Evolutionary conservation across 2,797 vertebrate species (phyloP).

Genomic region (Tamandua tetradactyla): DNA sequence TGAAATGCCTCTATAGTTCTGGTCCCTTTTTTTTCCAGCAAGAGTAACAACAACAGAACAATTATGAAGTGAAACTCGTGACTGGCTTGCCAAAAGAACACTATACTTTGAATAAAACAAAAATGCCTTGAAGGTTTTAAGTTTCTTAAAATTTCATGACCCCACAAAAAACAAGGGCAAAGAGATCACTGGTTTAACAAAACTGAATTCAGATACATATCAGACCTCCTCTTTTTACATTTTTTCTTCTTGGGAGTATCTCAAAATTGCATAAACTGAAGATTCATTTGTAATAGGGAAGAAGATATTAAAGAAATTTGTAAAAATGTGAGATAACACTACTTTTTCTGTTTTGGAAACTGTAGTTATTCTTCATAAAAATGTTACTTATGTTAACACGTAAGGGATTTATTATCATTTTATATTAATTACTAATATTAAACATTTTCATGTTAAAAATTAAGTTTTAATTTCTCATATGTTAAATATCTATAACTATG

Average conservation of each 20-base stretch:
- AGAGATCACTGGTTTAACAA: not conserved
- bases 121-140: not conserved
- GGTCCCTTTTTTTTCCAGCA: not conserved
- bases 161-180: not conserved
- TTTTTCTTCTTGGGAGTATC: not conserved
- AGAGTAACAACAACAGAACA: not conserved
- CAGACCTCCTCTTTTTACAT: not conserved
- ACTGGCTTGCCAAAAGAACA: not conserved
- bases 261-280: not conserved
- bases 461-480: too few relatives aligned
- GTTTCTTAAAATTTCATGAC: not conserved
- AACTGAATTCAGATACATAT: not conserved
- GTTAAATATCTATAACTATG: too few relatives aligned
- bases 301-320: not conserved
- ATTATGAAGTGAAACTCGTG: not conserved
- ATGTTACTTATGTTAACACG: too few relatives aligned
- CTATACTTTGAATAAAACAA: not conserved
- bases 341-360: too few relatives aligned
- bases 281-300: not conserved
- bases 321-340: too few relatives aligned
- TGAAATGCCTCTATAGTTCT: not conserved
- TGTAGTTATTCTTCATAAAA: too few relatives aligned
- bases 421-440: too few relatives aligned
- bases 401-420: too few relatives aligned
- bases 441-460: too few relatives aligned